Percentiles rank a stretch among this genome's conserved stretches.
Conservation (phyloP, 1,140 invertebrate genomes). For the Caerostris darwini region DNA sequence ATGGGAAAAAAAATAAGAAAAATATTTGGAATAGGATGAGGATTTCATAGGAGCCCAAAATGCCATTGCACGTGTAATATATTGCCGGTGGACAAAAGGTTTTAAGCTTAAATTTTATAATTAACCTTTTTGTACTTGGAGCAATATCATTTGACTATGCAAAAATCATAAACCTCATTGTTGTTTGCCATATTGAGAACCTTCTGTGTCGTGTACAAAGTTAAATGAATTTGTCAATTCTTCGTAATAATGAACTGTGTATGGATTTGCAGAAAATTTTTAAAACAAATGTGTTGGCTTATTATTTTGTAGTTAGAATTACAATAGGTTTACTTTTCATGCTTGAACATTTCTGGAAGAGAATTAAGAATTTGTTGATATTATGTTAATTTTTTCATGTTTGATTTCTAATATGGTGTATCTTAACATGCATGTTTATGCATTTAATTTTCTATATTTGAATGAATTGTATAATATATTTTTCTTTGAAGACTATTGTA, state of each 20-base stretch:
- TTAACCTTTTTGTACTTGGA: constrained; percentile 70
- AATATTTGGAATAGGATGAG: not conserved
- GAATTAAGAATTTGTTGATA: no score
- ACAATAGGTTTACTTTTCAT: constrained; percentile 29
- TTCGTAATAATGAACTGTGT: not conserved
- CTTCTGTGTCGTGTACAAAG: constrained; percentile 43
- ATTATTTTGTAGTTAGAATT: not conserved
- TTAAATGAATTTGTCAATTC: constrained; percentile 34
- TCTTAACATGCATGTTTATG: no score
- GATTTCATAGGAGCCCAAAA: constrained; percentile 50
- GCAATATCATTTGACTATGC: constrained; percentile 11
- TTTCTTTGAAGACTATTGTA: no score
- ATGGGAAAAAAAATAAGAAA: not conserved
- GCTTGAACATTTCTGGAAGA: no score
- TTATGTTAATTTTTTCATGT: no score
- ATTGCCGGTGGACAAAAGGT: constrained; percentile 57
- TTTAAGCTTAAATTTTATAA: constrained; percentile 74
- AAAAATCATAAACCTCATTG: constrained; percentile 41
- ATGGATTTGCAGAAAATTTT: not conserved
- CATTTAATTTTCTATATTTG: no score
- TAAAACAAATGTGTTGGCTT: not conserved
- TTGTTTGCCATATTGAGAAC: constrained; percentile 29
- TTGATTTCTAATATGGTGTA: no score
- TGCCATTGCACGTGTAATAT: constrained; percentile 70
- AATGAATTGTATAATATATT: no score